Percentiles rank a stretch among this genome's conserved stretches.
Evolutionary conservation across 2,888 invertebrate species (phyloP).

Genomic region (Altica lythri): DNA sequence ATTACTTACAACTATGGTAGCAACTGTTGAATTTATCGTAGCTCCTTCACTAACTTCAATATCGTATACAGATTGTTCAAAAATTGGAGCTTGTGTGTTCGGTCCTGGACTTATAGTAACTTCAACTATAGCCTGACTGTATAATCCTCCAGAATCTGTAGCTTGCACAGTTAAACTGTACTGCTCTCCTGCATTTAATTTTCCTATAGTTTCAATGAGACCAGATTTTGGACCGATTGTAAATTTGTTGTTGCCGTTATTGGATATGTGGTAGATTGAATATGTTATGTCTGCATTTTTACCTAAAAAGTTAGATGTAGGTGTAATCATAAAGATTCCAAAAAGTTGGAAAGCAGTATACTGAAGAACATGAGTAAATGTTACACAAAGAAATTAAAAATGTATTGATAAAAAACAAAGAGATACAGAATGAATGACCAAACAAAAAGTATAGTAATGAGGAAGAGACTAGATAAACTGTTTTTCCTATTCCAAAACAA

Average conservation of each 20-base stretch:
- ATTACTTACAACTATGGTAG: conserved; percentile 69
- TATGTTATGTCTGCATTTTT: conserved; percentile 82
- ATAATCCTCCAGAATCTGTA: conserved; percentile 77
- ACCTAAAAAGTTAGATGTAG: conserved; percentile 54
- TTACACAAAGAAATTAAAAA: too few relatives aligned
- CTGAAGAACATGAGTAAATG: too few relatives aligned
- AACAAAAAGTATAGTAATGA: too few relatives aligned
- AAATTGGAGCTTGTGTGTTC: conserved; percentile 80
- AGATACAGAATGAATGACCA: too few relatives aligned
- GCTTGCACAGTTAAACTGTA: conserved; percentile 88
- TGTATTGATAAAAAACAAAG: too few relatives aligned
- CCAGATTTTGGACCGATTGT: conserved; percentile 80
- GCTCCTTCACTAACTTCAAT: conserved; percentile 90
- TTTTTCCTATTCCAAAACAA: neutral
- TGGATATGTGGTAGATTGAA: conserved; percentile 88
- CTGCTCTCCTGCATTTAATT: conserved; percentile 83
- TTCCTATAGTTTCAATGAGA: conserved; percentile 74
- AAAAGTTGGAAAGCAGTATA: too few relatives aligned
- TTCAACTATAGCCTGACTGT: conserved; percentile 85
- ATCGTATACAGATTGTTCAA: conserved; percentile 80
- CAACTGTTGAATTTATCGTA: conserved; percentile 83
- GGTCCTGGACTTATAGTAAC: conserved; percentile 82
- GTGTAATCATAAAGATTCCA: too few relatives aligned
- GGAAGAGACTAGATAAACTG: neutral
- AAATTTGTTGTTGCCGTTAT: conserved; percentile 86